Evolutionary conservation across 2,113 vertebrate genomes (phyloP).

Genomic region (Ia io): DNA sequence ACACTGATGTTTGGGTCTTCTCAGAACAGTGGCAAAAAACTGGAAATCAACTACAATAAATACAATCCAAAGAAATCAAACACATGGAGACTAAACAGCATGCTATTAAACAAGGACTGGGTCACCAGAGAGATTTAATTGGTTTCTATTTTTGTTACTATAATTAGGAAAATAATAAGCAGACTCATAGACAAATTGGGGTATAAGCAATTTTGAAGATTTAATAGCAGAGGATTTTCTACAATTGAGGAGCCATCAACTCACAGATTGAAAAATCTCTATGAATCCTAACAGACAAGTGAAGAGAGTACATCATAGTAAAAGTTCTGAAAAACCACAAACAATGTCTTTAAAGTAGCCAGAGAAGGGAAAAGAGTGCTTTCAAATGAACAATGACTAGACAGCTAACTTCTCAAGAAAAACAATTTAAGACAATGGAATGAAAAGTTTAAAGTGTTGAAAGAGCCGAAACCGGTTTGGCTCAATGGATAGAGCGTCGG

Average conservation of each 20-base stretch:
- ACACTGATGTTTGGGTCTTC: background rate
- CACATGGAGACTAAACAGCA: too few species aligned
- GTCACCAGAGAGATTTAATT: too few species aligned
- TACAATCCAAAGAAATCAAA: too few species aligned
- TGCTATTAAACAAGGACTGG: too few species aligned
- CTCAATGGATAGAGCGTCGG: too few species aligned
- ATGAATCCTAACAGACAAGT: background rate
- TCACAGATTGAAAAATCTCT: background rate
- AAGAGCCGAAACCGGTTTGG: too few species aligned
- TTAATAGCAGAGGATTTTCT: background rate
- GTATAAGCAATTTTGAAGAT: background rate
- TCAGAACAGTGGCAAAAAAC: too few species aligned
- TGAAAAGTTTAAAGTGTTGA: background rate
- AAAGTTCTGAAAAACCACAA: constrained; percentile 9
- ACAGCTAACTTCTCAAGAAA: background rate
- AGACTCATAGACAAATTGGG: background rate
- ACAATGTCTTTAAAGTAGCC: background rate
- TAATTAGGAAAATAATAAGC: background rate
- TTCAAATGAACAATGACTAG: background rate
- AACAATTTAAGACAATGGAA: background rate
- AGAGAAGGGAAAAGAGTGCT: background rate
- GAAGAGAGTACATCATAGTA: background rate
- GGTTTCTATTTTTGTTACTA: background rate
- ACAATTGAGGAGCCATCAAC: background rate
- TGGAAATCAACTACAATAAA: too few species aligned